A percentile compares a stretch with the other conserved stretches of the same genome.
Conservation (phyloP, 2,888 invertebrate species). For the Drosophila histrio region DNA sequence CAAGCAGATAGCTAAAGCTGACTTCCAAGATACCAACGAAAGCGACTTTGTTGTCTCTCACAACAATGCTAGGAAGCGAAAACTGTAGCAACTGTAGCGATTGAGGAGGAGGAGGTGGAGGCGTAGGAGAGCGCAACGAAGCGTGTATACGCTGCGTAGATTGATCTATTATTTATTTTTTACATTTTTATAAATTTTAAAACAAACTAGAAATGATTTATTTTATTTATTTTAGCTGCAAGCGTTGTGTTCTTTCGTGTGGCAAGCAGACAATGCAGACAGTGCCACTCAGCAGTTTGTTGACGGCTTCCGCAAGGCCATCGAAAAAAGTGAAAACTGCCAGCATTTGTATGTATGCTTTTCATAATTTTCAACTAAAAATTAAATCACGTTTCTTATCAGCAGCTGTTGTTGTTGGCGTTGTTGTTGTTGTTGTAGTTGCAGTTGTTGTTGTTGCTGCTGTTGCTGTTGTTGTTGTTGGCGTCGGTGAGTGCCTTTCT, state of each 20-base stretch:
- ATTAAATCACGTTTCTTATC: constrained; percentile 80
- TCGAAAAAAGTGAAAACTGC: constrained; percentile 73
- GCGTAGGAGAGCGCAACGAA: constrained; percentile 10
- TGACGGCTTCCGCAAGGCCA: constrained; percentile 39
- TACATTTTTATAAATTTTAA: constrained; percentile 8
- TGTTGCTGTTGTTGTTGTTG: constrained; percentile 12
- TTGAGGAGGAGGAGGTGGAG: background rate
- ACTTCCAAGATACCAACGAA: constrained; percentile 41
- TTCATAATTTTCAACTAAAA: constrained; percentile 75
- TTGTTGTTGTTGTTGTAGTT: constrained; percentile 12
- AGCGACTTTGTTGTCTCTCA: constrained; percentile 44
- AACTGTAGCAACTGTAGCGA: background rate
- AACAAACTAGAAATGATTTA: background rate
- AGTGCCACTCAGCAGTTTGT: constrained; percentile 7
- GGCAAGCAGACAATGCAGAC: background rate
- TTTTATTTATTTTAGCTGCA: background rate
- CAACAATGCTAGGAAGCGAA: constrained; percentile 71
- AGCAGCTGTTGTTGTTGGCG: constrained; percentile 35
- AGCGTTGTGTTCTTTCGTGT: background rate
- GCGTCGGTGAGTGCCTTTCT: constrained; percentile 72
- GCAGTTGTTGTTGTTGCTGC: background rate
- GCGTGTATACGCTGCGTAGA: constrained; percentile 15
- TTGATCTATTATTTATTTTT: constrained; percentile 11
- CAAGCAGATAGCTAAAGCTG: constrained; percentile 34
- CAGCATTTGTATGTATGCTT: constrained; percentile 63